Percentiles rank a stretch among this genome's conserved stretches.
phyloP scores from a whole-genome alignment of 2,797 vertebrate species.

The Brachyalestes nurse region DNA sequence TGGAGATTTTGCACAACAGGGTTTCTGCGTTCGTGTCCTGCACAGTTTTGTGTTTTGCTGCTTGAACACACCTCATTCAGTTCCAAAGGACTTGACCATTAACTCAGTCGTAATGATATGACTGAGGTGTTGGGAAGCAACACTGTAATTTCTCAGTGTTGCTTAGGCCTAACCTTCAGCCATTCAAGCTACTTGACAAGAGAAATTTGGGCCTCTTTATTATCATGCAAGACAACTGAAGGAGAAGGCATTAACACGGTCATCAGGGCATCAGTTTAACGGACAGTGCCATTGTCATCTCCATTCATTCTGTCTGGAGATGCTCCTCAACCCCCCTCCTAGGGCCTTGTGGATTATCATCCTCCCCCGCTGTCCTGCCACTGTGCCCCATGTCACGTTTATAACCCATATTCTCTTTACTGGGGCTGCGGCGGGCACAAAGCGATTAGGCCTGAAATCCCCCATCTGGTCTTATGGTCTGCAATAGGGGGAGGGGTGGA shows the following conservation, averaged over 20 bases:
- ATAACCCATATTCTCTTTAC: slow-evolving; percentile 21
- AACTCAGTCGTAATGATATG: not conserved
- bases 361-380: slow-evolving; percentile 18
- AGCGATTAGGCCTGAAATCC: slow-evolving; percentile 46
- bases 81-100: not conserved
- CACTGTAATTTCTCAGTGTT: not conserved
- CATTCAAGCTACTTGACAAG: not conserved
- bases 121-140: not conserved
- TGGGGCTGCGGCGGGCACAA: slow-evolving; percentile 28
- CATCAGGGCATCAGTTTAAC: slow-evolving; percentile 27
- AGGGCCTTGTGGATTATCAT: slow-evolving; percentile 12
- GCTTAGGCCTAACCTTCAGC: not conserved
- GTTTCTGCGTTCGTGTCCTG: not conserved
- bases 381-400: slow-evolving; percentile 8
- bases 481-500: slow-evolving; percentile 9
- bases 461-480: slow-evolving; percentile 41
- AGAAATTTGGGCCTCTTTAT: slow-evolving; percentile 11
- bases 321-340: not conserved
- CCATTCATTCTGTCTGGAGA: slow-evolving; percentile 24
- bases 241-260: slow-evolving; percentile 7
- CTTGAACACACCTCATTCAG: not conserved
- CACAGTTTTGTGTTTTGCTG: not conserved
- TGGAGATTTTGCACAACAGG: not conserved
- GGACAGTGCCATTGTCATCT: slow-evolving; percentile 23
- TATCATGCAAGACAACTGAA: not conserved